Evolutionary conservation across 92 coral and sea anemone genomes (phyloP).

Genomic region (Desmophyllum pertusum): DNA sequence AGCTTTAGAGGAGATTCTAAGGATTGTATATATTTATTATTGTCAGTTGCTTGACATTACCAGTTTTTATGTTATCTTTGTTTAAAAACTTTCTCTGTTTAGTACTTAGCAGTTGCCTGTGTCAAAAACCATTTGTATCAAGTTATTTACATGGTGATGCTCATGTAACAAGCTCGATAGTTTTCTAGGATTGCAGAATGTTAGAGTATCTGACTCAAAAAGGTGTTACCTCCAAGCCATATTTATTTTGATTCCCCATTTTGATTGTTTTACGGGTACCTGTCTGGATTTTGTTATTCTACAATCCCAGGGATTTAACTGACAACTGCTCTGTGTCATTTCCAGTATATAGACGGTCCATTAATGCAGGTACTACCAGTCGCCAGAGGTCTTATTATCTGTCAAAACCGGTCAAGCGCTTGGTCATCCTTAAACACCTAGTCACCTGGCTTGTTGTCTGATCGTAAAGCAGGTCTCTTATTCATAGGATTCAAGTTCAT

Average conservation of each 20-base stretch:
- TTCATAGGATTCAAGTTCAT: constrained; percentile 9
- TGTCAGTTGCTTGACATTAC: constrained; percentile 3
- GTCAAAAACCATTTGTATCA: neutral
- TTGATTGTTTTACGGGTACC: constrained; percentile 45
- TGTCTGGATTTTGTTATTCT: neutral
- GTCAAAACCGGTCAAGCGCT: neutral
- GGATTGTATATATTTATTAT: neutral
- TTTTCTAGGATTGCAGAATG: neutral
- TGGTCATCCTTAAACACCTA: neutral
- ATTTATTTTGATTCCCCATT: constrained; percentile 21
- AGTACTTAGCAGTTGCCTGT: neutral
- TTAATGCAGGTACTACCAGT: constrained; percentile 23
- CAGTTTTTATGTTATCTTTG: neutral
- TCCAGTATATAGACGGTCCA: neutral
- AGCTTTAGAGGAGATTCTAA: neutral
- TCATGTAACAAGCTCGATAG: neutral
- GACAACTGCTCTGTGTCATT: constrained; percentile 12
- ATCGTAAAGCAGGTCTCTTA: constrained; percentile 22
- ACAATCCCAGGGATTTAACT: neutral
- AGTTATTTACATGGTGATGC: neutral
- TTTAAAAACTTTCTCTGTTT: neutral
- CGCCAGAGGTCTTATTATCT: neutral
- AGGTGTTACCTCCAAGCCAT: neutral
- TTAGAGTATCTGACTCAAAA: neutral
- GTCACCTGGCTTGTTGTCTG: constrained; percentile 17